phyloP scores from a whole-genome alignment of 2,797 vertebrate genomes.

The Lepidocolaptes lacrymiger region DNA sequence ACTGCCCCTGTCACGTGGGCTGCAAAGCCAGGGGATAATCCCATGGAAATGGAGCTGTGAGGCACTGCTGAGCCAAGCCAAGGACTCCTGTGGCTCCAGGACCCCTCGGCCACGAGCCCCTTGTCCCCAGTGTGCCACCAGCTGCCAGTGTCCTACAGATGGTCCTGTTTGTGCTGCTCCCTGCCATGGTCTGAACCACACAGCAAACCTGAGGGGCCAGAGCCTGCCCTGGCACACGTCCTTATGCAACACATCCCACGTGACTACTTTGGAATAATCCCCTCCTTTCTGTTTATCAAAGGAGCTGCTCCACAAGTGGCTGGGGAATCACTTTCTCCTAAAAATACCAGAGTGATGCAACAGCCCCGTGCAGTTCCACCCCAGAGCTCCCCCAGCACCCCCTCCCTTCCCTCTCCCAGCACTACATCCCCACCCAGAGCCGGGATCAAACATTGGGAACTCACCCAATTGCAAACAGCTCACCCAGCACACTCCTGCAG shows the following conservation, averaged over 20 bases:
- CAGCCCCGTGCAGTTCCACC: fast-evolving
- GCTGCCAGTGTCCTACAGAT: fast-evolving
- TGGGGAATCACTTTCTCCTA: slow-evolving; percentile 7
- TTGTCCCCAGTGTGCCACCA: fast-evolving
- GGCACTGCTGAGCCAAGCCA: not conserved
- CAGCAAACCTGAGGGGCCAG: not conserved
- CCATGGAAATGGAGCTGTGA: fast-evolving
- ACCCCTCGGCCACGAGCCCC: not conserved
- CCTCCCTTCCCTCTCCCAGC: not conserved
- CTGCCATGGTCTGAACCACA: not conserved
- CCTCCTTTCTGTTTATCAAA: not conserved
- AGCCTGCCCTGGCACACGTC: not conserved
- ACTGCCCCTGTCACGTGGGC: fast-evolving
- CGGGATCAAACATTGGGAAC: not conserved
- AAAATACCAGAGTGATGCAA: slow-evolving; percentile 34
- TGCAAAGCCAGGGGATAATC: not conserved
- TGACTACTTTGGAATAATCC: not conserved
- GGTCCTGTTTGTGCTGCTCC: fast-evolving
- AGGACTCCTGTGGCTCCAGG: not conserved
- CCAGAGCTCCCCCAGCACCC: not conserved
- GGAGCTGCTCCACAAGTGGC: not conserved
- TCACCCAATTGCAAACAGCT: fast-evolving
- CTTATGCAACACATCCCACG: fast-evolving
- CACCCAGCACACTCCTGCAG: not conserved
- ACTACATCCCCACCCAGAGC: fast-evolving